These are phyloP conservation scores for Erethizon dorsatum DNA, from an alignment of 2,797 vertebrate genomes.

Conservation along the genomic window DNA sequence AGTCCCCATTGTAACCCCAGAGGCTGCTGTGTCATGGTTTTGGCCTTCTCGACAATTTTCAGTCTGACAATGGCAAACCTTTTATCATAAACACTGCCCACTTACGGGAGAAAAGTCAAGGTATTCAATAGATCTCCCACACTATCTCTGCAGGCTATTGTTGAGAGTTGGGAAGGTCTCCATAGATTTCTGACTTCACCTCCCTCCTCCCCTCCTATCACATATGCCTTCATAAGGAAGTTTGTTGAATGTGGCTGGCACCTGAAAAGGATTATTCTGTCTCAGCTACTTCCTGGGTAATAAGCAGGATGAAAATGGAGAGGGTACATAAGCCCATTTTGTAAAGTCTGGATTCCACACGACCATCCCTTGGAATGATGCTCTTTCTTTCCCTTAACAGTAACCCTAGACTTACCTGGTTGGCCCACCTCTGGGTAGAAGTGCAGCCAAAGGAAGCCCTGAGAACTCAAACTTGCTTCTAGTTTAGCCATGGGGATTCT, in stretches of 20 bases:
- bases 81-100: slow-evolving; percentile 17
- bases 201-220: not conserved
- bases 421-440: not conserved
- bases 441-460: not conserved
- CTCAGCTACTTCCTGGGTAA: not conserved
- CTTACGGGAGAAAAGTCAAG: not conserved
- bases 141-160: not conserved
- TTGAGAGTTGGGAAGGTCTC: not conserved
- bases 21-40: not conserved
- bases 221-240: not conserved
- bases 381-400: not conserved
- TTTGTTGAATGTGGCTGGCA: not conserved
- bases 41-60: not conserved
- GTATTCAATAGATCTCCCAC: not conserved
- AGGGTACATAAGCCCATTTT: not conserved
- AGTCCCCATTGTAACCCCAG: not conserved
- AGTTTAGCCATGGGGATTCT: not conserved
- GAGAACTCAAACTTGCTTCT: not conserved
- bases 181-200: not conserved
- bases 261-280: not conserved
- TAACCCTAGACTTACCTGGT: not conserved
- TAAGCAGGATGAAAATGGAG: not conserved
- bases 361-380: not conserved
- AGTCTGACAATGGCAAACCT: not conserved
- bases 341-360: slow-evolving; percentile 29